Evolutionary conservation across 1,140 invertebrate genomes (phyloP).

Genomic region (Helicoverpa zea): DNA sequence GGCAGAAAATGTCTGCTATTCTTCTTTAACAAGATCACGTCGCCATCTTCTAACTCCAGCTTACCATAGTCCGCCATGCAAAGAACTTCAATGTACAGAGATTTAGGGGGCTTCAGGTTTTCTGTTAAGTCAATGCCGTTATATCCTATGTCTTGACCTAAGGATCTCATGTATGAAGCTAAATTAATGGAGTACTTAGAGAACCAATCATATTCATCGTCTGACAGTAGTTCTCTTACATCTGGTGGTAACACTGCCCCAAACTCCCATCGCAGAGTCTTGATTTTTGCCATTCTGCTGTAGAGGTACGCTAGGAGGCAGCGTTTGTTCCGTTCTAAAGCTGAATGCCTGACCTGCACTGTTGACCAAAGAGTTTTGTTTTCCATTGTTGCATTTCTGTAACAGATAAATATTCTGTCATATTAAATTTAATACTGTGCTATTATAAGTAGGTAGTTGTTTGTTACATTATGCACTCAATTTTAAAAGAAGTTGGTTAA

Average conservation of each 20-base stretch:
- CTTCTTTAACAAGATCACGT: constrained; percentile 95
- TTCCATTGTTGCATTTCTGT: constrained; percentile 79
- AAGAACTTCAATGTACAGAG: constrained; percentile 96
- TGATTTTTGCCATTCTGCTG: constrained; percentile 93
- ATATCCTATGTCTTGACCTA: constrained; percentile 91
- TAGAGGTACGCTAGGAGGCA: constrained; percentile 96
- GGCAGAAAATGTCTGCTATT: constrained; percentile 97
- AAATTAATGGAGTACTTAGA: constrained; percentile 95
- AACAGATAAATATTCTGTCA: constrained; percentile 42
- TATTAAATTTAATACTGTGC: not conserved
- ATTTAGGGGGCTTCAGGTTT: constrained; percentile 96
- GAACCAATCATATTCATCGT: constrained; percentile 95
- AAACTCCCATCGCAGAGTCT: constrained; percentile 96
- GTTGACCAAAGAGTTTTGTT: constrained; percentile 88
- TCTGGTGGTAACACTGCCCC: constrained; percentile 96
- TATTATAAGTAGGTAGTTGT: too few relatives aligned
- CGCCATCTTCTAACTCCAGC: constrained; percentile 97
- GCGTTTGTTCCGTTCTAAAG: constrained; percentile 95
- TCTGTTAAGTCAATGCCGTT: constrained; percentile 95
- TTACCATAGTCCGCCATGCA: constrained; percentile 97
- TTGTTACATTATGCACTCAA: too few relatives aligned
- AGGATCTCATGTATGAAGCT: constrained; percentile 95
- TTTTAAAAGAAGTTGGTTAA: too few relatives aligned
- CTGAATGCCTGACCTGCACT: constrained; percentile 93
- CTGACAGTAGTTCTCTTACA: constrained; percentile 93